These are phyloP conservation scores for Platycheirus albimanus DNA, from an alignment of 2,888 invertebrate species.

Conservation along the genomic window DNA sequence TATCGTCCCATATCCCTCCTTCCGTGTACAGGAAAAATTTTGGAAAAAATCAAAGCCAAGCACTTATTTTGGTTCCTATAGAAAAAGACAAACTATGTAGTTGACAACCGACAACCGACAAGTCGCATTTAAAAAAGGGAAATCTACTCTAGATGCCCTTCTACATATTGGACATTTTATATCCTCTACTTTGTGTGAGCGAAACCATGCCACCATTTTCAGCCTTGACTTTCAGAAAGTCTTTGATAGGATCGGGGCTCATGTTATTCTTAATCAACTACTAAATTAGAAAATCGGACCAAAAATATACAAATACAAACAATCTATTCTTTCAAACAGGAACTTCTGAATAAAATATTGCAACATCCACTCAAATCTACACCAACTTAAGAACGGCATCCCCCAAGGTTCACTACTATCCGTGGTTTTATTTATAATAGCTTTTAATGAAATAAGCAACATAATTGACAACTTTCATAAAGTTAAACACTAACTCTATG, in stretches of 20 bases:
- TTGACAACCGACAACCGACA: slow-evolving; percentile 2
- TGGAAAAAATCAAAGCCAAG: no score
- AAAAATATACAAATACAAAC: slow-evolving; percentile 10
- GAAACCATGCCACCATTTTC: no score
- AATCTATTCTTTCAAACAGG: not conserved
- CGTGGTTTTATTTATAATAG: no score
- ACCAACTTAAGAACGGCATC: not conserved
- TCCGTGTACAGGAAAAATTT: no score
- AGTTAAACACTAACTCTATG: no score
- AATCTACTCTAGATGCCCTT: not conserved
- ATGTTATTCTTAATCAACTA: slow-evolving; percentile 7
- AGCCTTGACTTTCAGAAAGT: not conserved
- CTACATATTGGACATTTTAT: not conserved
- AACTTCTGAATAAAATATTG: not conserved
- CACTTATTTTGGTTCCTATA: no score
- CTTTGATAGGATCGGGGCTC: not conserved
- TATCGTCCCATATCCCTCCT: no score
- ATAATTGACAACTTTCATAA: no score
- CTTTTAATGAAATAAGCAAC: no score
- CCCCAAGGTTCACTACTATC: no score
- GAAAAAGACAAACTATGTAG: no score
- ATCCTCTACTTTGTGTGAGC: no score
- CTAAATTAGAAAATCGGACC: slow-evolving; percentile 9
- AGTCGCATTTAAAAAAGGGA: slow-evolving; percentile 4
- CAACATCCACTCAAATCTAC: not conserved